Percentiles rank a stretch among this genome's conserved stretches.
Conservation (phyloP, 2,113 vertebrate genomes). For the Micromys minutus region DNA sequence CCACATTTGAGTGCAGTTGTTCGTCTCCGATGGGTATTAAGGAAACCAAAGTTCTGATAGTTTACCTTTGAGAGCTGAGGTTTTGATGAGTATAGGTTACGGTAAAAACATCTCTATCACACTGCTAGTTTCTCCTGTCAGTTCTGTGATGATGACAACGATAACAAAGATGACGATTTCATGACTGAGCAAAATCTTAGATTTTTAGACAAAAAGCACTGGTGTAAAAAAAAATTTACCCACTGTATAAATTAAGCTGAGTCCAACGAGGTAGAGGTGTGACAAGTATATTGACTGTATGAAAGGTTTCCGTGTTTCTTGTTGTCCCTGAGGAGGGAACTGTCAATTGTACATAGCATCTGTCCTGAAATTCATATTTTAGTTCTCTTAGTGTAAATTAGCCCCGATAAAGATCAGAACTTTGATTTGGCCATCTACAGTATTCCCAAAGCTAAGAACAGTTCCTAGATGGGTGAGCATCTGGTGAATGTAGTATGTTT, state of each 20-base stretch:
- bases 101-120: not conserved
- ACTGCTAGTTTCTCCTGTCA: not conserved
- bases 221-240: not conserved
- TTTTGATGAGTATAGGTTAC: not conserved
- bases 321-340: not conserved
- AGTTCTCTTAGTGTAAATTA: not conserved
- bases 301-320: not conserved
- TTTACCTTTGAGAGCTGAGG: not conserved
- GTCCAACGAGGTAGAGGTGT: not conserved
- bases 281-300: not conserved
- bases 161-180: not conserved
- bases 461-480: not conserved
- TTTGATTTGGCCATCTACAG: not conserved
- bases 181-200: not conserved
- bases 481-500: not conserved
- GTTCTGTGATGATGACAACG: not conserved
- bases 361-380: slow-evolving; percentile 18
- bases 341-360: not conserved
- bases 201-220: not conserved
- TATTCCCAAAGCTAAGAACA: not conserved
- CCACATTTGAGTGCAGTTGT: not conserved
- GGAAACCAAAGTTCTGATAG: not conserved
- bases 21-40: not conserved
- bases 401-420: not conserved
- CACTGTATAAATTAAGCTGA: not conserved